Percentiles rank a stretch among this genome's conserved stretches.
Conservation (phyloP, 2,113 vertebrate species). For the Bubo scandiacus region DNA sequence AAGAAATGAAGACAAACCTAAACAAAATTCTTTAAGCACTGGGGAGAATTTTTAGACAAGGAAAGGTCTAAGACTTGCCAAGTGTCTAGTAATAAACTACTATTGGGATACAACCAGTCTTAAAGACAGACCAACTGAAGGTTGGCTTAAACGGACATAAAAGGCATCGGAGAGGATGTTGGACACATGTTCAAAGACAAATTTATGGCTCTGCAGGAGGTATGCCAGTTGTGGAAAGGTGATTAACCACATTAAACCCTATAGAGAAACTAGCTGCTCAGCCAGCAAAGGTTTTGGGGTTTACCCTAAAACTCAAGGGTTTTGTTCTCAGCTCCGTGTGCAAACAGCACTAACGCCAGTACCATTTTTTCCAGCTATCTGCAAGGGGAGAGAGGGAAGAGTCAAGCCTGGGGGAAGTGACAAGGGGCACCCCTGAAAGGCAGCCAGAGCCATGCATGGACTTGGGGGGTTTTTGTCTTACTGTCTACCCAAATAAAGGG, state of each 20-base stretch:
- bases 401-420: fast-evolving
- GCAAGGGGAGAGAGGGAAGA: not conserved
- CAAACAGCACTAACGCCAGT: not conserved
- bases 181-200: not conserved
- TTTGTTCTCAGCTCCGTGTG: not conserved
- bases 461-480: not conserved
- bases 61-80: not conserved
- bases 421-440: not conserved
- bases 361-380: fast-evolving
- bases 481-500: not conserved
- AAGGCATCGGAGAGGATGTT: not conserved
- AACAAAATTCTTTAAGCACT: not conserved
- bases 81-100: not conserved
- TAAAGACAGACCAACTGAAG: not conserved
- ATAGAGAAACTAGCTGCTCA: not conserved
- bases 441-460: not conserved
- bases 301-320: not conserved
- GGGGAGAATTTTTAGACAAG: not conserved
- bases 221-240: not conserved
- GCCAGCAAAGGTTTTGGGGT: not conserved
- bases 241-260: not conserved
- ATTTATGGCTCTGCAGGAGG: not conserved
- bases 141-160: not conserved
- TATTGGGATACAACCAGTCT: not conserved
- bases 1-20: not conserved